These are phyloP conservation scores for Odontomachus brunneus DNA, from an alignment of 1,140 invertebrate genomes.

Conservation along the genomic window DNA sequence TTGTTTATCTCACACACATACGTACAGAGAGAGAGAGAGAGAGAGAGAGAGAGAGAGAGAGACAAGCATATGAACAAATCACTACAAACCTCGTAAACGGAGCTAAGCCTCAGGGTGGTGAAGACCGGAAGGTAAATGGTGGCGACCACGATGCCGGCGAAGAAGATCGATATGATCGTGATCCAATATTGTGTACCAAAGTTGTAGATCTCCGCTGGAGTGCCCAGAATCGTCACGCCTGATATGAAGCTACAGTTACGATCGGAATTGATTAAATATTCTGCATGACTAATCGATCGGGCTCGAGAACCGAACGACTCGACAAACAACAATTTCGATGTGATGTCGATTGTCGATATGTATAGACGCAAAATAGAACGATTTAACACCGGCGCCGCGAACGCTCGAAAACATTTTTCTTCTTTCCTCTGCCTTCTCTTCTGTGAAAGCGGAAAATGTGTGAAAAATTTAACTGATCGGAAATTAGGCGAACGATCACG, in stretches of 20 bases:
- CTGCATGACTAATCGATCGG: constrained; percentile 30
- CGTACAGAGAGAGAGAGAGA: too few relatives aligned
- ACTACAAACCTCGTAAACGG: constrained; percentile 92
- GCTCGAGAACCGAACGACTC: constrained; percentile 17
- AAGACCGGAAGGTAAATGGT: constrained; percentile 94
- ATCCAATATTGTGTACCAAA: constrained; percentile 94
- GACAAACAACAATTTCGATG: neutral
- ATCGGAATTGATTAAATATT: constrained; percentile 60
- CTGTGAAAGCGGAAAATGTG: neutral
- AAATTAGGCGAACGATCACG: too few relatives aligned
- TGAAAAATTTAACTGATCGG: neutral
- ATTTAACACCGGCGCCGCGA: neutral
- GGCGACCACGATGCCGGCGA: constrained; percentile 89
- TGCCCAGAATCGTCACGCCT: constrained; percentile 94
- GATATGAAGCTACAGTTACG: constrained; percentile 91
- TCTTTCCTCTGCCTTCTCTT: neutral
- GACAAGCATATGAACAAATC: neutral
- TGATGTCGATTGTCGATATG: neutral
- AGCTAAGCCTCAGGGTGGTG: constrained; percentile 90
- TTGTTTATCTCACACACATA: too few relatives aligned
- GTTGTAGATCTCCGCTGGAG: constrained; percentile 94
- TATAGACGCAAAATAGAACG: neutral
- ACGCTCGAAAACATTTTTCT: neutral
- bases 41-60: neutral
- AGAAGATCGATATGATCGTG: constrained; percentile 88